Conservation (phyloP, 1,140 invertebrate genomes). For the Tenebrio molitor region DNA sequence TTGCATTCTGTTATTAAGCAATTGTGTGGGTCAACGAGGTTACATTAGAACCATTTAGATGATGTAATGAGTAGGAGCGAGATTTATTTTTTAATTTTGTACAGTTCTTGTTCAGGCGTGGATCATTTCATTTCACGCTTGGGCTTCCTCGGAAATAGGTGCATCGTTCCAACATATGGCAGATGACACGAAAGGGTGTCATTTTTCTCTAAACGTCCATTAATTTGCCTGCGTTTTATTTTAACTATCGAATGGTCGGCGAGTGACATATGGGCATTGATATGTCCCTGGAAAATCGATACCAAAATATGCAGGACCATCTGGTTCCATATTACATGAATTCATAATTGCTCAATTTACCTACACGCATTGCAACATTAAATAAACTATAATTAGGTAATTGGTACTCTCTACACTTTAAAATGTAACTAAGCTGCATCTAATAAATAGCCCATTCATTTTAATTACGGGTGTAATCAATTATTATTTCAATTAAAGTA, state of each 20-base stretch:
- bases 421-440: too few relatives aligned
- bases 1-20: slow-evolving; percentile 14
- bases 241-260: slow-evolving; percentile 35
- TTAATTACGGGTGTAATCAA: too few relatives aligned
- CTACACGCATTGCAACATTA: too few relatives aligned
- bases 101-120: slow-evolving; percentile 1
- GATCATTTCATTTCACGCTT: slow-evolving; percentile 42
- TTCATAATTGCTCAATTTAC: too few relatives aligned
- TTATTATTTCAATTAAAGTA: too few relatives aligned
- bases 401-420: too few relatives aligned
- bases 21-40: slow-evolving; percentile 32
- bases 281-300: too few relatives aligned
- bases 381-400: too few relatives aligned
- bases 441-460: too few relatives aligned
- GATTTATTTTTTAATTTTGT: slow-evolving; percentile 36
- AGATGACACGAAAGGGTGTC: slow-evolving; percentile 46
- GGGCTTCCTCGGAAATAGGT: slow-evolving; percentile 13
- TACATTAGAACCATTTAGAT: slow-evolving; percentile 12
- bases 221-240: slow-evolving; percentile 41
- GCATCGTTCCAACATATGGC: slow-evolving; percentile 6
- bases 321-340: too few relatives aligned
- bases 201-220: slow-evolving; percentile 43
- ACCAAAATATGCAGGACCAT: too few relatives aligned
- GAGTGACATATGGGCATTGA: slow-evolving; percentile 30
- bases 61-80: slow-evolving; percentile 3